phyloP scores from a whole-genome alignment of 2,113 vertebrate genomes.

The Phaetusa simplex region DNA sequence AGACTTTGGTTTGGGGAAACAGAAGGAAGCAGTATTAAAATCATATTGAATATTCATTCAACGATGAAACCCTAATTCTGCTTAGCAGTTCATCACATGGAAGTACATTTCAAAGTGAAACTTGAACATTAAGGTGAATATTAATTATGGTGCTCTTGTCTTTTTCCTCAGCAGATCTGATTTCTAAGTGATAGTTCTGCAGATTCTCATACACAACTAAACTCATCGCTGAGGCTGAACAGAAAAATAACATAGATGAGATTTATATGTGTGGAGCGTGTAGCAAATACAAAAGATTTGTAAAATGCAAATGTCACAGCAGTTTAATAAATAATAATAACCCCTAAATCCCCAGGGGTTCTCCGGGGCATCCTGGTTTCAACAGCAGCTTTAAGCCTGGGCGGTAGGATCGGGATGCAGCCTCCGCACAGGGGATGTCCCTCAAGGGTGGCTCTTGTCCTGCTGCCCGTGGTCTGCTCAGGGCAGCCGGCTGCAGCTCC shows the following conservation, averaged over 20 bases:
- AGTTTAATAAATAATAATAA: background rate
- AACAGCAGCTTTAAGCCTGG: no score
- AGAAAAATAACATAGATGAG: background rate
- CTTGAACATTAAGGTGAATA: conserved; percentile 11
- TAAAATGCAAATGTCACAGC: background rate
- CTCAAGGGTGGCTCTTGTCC: no score
- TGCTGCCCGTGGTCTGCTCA: rapidly evolving
- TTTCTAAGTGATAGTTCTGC: background rate
- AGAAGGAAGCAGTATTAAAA: conserved; percentile 1
- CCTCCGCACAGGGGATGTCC: background rate
- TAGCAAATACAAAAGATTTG: background rate
- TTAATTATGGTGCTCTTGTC: background rate
- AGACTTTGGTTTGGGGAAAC: background rate
- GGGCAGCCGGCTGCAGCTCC: background rate
- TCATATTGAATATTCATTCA: conserved; percentile 37
- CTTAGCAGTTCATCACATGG: background rate
- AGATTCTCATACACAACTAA: background rate
- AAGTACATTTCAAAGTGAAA: conserved; percentile 14
- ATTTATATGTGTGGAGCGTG: background rate
- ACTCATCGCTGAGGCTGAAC: background rate
- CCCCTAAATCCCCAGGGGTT: background rate
- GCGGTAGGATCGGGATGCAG: background rate
- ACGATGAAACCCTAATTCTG: conserved; percentile 23
- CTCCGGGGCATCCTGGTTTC: background rate
- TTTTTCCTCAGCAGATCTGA: background rate